phyloP scores from a whole-genome alignment of 1,140 invertebrate species.

The Nomia melanderi region DNA sequence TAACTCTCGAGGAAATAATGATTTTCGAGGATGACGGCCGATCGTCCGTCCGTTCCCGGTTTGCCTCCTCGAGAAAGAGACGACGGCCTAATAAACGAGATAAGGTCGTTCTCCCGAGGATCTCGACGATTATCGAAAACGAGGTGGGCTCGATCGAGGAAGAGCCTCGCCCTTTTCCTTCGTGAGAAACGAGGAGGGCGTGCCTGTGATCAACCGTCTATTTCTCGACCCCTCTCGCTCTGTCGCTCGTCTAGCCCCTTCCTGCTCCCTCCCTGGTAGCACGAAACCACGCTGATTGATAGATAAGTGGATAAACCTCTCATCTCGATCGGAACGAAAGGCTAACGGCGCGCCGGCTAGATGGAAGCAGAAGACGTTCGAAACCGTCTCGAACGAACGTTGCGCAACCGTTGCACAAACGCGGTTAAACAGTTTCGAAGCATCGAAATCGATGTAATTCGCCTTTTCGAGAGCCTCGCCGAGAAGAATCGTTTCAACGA shows the following conservation, averaged over 20 bases:
- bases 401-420: no score
- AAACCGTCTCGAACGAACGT: no score
- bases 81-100: background rate
- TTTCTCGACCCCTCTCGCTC: background rate
- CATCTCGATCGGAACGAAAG: background rate
- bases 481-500: no score
- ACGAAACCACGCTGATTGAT: background rate
- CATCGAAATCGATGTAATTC: no score
- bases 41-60: no score
- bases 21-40: no score
- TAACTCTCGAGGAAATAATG: background rate
- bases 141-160: slow-evolving; percentile 28
- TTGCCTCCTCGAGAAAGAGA: background rate
- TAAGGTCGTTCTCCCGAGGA: slow-evolving; percentile 38
- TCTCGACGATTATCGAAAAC: slow-evolving; percentile 60
- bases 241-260: no score
- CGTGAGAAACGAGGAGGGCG: slow-evolving; percentile 45
- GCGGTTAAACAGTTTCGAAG: no score
- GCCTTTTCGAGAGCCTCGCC: no score
- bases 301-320: background rate
- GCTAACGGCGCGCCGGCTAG: background rate
- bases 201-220: slow-evolving; percentile 9
- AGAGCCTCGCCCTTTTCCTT: slow-evolving; percentile 46
- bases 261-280: no score
- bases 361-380: slow-evolving; percentile 1